These are phyloP conservation scores for Acrocyrtus sp. DNA, from an alignment of 2,888 invertebrate species.

Conservation along the genomic window DNA sequence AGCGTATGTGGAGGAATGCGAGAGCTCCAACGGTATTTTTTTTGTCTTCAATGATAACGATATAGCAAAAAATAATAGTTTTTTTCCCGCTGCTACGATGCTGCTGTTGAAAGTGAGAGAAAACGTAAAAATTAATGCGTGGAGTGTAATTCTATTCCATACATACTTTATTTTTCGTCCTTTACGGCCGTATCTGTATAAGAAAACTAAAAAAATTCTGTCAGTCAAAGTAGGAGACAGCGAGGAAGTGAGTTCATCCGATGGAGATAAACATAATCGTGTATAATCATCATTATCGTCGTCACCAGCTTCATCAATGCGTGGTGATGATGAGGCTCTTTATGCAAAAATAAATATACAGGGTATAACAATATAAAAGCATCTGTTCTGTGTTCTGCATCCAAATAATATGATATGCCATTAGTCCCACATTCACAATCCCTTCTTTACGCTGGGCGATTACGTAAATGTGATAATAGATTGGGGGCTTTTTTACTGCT, in stretches of 20 bases:
- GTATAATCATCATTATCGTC: slow-evolving; percentile 18
- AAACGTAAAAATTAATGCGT: not conserved
- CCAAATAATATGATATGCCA: too few relatives aligned
- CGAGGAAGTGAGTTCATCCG: slow-evolving; percentile 36
- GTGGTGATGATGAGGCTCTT: not conserved
- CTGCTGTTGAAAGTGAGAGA: slow-evolving; percentile 19
- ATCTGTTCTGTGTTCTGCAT: slow-evolving; percentile 33
- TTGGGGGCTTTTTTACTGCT: slow-evolving; percentile 9
- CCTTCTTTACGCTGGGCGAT: slow-evolving; percentile 32
- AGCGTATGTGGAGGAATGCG: too few relatives aligned
- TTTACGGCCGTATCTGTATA: too few relatives aligned
- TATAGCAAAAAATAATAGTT: too few relatives aligned
- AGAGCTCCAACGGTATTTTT: too few relatives aligned
- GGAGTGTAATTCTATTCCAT: not conserved
- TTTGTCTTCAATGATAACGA: too few relatives aligned
- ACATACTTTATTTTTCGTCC: too few relatives aligned
- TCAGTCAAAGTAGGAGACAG: slow-evolving; percentile 46
- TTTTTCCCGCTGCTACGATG: too few relatives aligned
- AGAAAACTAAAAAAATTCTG: too few relatives aligned
- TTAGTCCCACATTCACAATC: slow-evolving; percentile 24
- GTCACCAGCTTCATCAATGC: slow-evolving; percentile 6
- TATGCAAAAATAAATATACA: not conserved
- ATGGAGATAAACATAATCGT: slow-evolving; percentile 39
- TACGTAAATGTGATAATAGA: slow-evolving; percentile 42
- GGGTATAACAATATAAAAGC: not conserved